Conservation (phyloP, 2,888 invertebrate genomes). For the Tenthredo distinguenda region DNA sequence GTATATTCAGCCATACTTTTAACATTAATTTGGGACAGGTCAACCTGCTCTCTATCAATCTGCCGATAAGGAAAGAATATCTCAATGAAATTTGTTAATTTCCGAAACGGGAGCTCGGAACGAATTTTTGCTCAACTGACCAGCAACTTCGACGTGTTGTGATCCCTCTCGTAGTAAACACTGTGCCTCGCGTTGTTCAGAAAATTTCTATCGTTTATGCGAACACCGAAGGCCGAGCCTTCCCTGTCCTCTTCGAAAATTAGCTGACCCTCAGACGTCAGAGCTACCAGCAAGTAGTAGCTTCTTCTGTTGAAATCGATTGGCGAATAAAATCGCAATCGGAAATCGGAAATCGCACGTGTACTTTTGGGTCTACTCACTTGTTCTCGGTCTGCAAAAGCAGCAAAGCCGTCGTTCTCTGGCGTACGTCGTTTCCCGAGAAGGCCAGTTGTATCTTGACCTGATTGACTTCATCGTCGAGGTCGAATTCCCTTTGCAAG, state of each 20-base stretch:
- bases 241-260: conserved; percentile 93
- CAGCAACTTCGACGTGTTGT: conserved; percentile 84
- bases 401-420: conserved; percentile 86
- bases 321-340: not conserved
- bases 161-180: conserved; percentile 84
- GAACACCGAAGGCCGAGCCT: conserved; percentile 86
- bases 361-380: conserved; percentile 77
- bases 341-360: not conserved
- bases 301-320: conserved; percentile 82
- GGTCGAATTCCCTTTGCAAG: conserved; percentile 87
- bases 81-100: too few relatives aligned
- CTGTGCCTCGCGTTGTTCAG: conserved; percentile 91
- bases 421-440: conserved; percentile 89
- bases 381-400: conserved; percentile 91
- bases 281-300: conserved; percentile 90
- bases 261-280: conserved; percentile 90
- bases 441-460: conserved; percentile 93
- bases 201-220: conserved; percentile 89
- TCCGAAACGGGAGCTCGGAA: too few relatives aligned
- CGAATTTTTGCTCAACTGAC: conserved; percentile 65
- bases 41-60: conserved; percentile 89
- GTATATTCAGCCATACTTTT: conserved; percentile 84
- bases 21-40: conserved; percentile 84
- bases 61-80: conserved; percentile 72
- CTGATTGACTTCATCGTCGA: conserved; percentile 85